Evolutionary conservation across 2,888 invertebrate genomes (phyloP).

Genomic region (Serrognathus titanus): DNA sequence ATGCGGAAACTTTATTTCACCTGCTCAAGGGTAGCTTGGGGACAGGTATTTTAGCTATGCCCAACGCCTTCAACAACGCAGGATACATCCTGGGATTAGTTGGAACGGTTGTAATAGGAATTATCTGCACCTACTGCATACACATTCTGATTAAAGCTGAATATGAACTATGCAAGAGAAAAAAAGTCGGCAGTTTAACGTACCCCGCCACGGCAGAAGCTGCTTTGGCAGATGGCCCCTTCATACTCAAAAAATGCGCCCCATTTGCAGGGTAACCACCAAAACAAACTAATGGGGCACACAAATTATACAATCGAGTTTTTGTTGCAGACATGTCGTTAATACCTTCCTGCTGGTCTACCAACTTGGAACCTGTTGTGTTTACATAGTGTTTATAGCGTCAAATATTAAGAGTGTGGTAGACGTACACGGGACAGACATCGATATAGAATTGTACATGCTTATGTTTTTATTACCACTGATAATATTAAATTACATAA

Average conservation of each 20-base stretch:
- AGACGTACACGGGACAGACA: conserved; percentile 51
- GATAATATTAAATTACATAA: conserved; percentile 67
- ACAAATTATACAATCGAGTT: conserved; percentile 4
- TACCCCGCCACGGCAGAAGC: conserved; percentile 81
- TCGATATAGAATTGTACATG: conserved; percentile 66
- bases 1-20: conserved; percentile 77
- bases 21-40: conserved; percentile 87
- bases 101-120: conserved; percentile 79
- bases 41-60: conserved; percentile 90
- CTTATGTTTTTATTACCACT: conserved; percentile 68
- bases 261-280: conserved; percentile 63
- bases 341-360: conserved; percentile 78
- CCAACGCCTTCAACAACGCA: conserved; percentile 78
- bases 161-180: conserved; percentile 60
- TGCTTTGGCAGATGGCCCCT: conserved; percentile 74
- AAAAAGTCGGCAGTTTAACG: conserved; percentile 57
- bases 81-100: conserved; percentile 77
- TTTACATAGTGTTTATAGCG: conserved; percentile 92
- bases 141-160: conserved; percentile 76
- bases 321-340: conserved; percentile 61
- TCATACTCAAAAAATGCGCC: conserved; percentile 59
- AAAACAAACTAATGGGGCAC: neutral
- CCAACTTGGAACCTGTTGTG: conserved; percentile 94
- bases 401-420: conserved; percentile 74
- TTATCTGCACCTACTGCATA: conserved; percentile 92